Base-by-base conservation (phyloP, 1,140 invertebrate species). In the Drosophila nikananu region DNA sequence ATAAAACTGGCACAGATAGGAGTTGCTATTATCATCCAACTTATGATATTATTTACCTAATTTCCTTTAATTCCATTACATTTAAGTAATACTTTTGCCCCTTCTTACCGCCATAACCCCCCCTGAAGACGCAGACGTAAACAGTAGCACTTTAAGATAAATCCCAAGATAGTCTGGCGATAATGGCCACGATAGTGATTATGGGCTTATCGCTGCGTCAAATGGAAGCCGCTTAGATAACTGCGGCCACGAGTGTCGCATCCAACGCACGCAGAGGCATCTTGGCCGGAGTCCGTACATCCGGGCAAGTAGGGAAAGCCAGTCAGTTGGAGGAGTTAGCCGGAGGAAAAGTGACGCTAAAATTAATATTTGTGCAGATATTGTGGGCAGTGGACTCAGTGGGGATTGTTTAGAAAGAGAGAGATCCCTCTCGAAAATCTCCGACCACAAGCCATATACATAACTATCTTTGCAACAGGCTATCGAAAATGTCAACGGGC, bases 151-250 rank as follows among this genome's bases (percentile, higher is more conserved):
- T 68, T 48, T 42, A 42, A 79, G 77, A 79, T 89, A 89, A 90
- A 81, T 81, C 74, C 63, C 68, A 42, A 57, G 68, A 35, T 63
- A 63, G 63, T 81, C 63, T 82, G 61, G 64, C 42, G 58, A 63
- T 80, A 39, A 62, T 61, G 23, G 6, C 64, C 54, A 72, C 68
- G 65, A 54, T 54, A 60, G 48, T 83, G 77, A 80, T 77, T 60
- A 51, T 49, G 32, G 13, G 39, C 73, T 87, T 87, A 90, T 87
- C 84, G 68, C 84, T 89, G 86, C 86, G 84, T 72, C 86, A 87
- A 84, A 80, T 51, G 72, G 46, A 65, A 84, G 65, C 54, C 67
- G 72, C 66, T 87, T 87, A 87, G 84, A 89, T 87, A 87, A 89
- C 41, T 83, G 35, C 63, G 42, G 42, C 23, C 51, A 30, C 64